These are phyloP conservation scores for Anomalospiza imberbis DNA, from an alignment of 2,797 vertebrate species.

Conservation along the genomic window DNA sequence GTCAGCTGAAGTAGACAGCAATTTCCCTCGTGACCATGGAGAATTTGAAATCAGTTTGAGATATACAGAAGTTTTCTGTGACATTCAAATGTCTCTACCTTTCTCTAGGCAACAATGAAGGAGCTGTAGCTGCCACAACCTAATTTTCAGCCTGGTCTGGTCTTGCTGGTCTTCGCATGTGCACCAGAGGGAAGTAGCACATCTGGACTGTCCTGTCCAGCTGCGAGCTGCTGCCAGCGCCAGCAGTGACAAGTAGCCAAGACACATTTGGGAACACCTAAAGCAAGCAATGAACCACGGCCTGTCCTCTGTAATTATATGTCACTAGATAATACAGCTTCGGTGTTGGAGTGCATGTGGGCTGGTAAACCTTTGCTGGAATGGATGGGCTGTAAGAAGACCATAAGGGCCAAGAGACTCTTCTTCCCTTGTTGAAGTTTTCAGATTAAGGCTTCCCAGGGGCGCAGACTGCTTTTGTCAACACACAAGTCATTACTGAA, in stretches of 20 bases:
- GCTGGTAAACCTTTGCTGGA: neutral
- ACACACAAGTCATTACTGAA: neutral
- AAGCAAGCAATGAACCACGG: neutral
- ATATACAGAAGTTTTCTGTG: neutral
- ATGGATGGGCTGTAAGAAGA: neutral
- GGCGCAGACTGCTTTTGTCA: neutral
- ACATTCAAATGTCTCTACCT: neutral
- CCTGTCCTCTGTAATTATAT: neutral
- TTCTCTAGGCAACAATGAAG: neutral
- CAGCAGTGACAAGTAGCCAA: neutral
- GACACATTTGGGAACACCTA: neutral
- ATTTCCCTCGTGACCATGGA: neutral
- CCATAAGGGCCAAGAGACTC: neutral
- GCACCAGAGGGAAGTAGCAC: neutral
- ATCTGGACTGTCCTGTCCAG: neutral
- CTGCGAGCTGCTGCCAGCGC: neutral
- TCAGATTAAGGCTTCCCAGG: neutral
- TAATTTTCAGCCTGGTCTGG: neutral
- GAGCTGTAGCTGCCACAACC: neutral
- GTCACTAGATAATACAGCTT: neutral
- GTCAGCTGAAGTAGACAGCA: neutral
- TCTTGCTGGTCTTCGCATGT: neutral
- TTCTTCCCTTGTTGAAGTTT: neutral
- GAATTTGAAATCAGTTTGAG: neutral
- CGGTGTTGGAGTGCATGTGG: neutral